Conservation (phyloP, 2,888 invertebrate species). For the Scaptomyza caliginosa region DNA sequence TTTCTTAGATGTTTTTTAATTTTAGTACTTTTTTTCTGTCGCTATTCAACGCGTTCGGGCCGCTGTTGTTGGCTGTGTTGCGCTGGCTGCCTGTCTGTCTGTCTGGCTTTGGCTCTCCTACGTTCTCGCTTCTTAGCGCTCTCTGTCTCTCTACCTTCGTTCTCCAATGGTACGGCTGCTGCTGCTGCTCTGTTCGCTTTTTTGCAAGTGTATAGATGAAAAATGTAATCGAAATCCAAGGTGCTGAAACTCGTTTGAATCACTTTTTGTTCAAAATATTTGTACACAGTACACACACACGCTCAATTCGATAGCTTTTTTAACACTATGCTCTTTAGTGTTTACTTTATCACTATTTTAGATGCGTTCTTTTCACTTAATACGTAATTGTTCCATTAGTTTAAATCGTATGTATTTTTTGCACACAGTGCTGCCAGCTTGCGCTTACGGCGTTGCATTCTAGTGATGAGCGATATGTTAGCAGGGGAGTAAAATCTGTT, state of each 20-base stretch:
- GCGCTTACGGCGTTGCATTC: constrained; percentile 62
- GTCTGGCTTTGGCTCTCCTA: constrained; percentile 55
- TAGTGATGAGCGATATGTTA: constrained; percentile 46
- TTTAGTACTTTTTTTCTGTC: constrained; percentile 28
- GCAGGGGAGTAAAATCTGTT: constrained; percentile 18
- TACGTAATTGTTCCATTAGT: constrained; percentile 77
- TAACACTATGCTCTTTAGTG: constrained; percentile 36
- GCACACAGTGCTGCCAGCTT: constrained; percentile 74
- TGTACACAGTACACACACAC: constrained; percentile 61
- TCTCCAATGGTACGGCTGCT: constrained; percentile 51
- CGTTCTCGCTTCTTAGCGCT: constrained; percentile 59
- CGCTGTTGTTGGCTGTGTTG: constrained; percentile 66
- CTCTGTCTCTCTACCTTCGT: constrained; percentile 55
- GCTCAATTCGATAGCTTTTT: constrained; percentile 31
- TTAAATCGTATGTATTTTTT: constrained; percentile 78
- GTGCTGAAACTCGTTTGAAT: constrained; percentile 69
- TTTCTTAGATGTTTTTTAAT: constrained; percentile 22
- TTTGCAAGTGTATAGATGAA: constrained; percentile 75
- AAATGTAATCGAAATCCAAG: constrained; percentile 72
- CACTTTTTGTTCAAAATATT: constrained; percentile 54
- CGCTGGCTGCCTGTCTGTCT: constrained; percentile 65
- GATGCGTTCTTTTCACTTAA: constrained; percentile 76
- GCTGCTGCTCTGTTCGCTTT: constrained; percentile 49
- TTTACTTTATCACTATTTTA: constrained; percentile 56
- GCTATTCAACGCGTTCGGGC: constrained; percentile 58